Evolutionary conservation across 2,797 vertebrate species (phyloP).

Genomic region (Neosilurus hyrtlii): DNA sequence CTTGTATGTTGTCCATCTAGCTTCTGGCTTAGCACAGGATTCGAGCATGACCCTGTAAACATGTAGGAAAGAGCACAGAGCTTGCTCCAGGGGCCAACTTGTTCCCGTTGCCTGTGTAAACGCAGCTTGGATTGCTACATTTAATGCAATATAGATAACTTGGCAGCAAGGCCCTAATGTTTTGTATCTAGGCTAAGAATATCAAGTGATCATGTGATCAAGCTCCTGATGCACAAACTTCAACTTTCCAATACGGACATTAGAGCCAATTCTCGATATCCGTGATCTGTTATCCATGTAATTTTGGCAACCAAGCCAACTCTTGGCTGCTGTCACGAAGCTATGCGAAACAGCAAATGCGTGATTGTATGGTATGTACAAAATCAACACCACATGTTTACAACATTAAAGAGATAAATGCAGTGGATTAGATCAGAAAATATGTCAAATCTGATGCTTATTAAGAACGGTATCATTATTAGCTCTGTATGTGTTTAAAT

Average conservation of each 20-base stretch:
- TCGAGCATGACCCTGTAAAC: too few species aligned
- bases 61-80: too few species aligned
- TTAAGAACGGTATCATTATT: neutral
- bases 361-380: neutral
- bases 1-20: too few species aligned
- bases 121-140: too few species aligned
- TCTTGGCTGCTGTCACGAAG: neutral
- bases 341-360: neutral
- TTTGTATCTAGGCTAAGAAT: neutral
- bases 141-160: neutral
- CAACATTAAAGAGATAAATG: neutral
- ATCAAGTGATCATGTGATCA: neutral
- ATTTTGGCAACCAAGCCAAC: neutral
- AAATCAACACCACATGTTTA: neutral
- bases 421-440: neutral
- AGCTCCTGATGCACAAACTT: neutral
- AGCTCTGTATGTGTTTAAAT: neutral
- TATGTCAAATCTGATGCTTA: neutral
- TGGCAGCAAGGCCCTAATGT: neutral
- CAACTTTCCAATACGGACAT: neutral
- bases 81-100: too few species aligned
- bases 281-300: neutral
- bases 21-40: too few species aligned
- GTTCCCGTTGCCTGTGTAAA: too few species aligned
- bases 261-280: neutral